These are phyloP conservation scores for Corythornis madagascariensis DNA, from an alignment of 2,113 vertebrate genomes.

Conservation along the genomic window DNA sequence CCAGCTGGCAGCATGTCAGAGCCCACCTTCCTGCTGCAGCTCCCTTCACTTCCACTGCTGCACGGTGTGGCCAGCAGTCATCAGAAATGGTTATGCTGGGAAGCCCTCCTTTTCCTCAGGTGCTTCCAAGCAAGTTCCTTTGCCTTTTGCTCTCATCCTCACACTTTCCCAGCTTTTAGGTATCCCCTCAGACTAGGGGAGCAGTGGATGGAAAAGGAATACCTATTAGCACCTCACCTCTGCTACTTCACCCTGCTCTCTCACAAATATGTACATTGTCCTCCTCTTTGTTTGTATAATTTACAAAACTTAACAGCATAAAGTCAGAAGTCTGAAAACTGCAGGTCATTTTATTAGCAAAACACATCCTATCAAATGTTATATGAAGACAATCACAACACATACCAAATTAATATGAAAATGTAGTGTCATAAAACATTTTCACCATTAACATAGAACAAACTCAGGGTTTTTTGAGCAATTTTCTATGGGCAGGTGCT, in stretches of 20 bases:
- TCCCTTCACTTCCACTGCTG: background rate
- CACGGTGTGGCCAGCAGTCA: rapidly evolving
- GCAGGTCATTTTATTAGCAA: background rate
- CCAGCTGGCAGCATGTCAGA: rapidly evolving
- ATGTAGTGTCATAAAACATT: background rate
- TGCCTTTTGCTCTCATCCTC: background rate
- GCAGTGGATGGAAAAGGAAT: background rate
- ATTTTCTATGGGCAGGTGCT: background rate
- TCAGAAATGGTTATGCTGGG: rapidly evolving
- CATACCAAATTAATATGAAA: background rate
- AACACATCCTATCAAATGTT: background rate
- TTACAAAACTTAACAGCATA: background rate
- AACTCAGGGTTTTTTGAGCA: background rate
- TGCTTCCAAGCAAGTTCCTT: background rate
- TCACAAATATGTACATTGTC: no score
- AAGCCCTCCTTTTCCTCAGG: background rate
- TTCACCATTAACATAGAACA: background rate
- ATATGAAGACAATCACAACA: background rate
- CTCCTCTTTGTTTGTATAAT: background rate
- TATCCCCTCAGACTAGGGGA: background rate
- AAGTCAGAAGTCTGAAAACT: background rate
- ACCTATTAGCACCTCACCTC: rapidly evolving
- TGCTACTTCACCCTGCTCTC: background rate
- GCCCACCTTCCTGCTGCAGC: background rate
- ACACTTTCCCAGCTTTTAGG: background rate